These are phyloP conservation scores for Bungarus multicinctus DNA, from an alignment of 2,113 vertebrate genomes.

Conservation along the genomic window DNA sequence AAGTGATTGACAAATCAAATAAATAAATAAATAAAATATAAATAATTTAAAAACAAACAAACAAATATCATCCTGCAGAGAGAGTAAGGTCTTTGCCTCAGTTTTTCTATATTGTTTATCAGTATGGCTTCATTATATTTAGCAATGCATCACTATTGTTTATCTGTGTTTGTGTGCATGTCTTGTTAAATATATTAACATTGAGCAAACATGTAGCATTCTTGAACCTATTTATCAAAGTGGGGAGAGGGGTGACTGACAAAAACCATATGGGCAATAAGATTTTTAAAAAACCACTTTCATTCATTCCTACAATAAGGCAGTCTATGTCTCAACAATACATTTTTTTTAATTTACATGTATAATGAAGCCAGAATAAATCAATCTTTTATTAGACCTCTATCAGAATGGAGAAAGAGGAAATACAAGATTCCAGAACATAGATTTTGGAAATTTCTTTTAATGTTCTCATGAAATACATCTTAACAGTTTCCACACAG, in stretches of 20 bases:
- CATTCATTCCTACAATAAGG: neutral
- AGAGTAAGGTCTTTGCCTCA: neutral
- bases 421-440: neutral
- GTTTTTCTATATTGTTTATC: neutral
- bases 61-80: neutral
- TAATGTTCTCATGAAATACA: neutral
- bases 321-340: neutral
- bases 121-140: neutral
- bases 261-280: neutral
- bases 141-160: neutral
- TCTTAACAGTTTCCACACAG: neutral
- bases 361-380: conserved; percentile 8
- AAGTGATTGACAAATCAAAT: no score
- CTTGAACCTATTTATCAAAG: neutral
- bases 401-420: neutral
- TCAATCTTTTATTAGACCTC: neutral
- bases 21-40: no score
- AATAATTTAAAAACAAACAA: no score
- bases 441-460: neutral
- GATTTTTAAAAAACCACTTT: neutral
- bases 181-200: neutral
- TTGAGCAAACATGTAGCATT: neutral
- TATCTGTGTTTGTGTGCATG: neutral
- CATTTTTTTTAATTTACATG: neutral
- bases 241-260: neutral